phyloP scores from a whole-genome alignment of 2,888 invertebrate species.

The Andrena bicolor region DNA sequence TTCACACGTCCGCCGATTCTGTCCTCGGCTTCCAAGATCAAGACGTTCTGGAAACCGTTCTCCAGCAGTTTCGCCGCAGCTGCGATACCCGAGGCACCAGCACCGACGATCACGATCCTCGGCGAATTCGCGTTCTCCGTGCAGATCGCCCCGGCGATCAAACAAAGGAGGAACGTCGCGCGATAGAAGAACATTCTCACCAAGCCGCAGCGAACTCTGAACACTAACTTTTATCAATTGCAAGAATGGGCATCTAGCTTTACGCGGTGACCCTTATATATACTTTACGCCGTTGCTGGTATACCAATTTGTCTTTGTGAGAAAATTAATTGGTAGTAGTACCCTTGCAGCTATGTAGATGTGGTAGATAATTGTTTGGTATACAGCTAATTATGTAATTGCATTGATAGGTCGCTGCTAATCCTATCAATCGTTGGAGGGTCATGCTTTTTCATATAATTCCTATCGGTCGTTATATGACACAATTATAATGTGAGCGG shows the following conservation, averaged over 20 bases:
- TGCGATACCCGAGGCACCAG: constrained; percentile 87
- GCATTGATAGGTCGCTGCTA: background rate
- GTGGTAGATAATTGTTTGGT: constrained; percentile 15
- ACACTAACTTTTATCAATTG: constrained; percentile 28
- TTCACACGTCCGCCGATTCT: constrained; percentile 85
- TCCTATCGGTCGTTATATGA: background rate
- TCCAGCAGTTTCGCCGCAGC: constrained; percentile 86
- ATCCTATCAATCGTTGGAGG: background rate
- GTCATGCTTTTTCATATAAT: background rate
- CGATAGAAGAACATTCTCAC: constrained; percentile 30
- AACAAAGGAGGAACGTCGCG: constrained; percentile 25
- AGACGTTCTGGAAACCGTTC: constrained; percentile 84
- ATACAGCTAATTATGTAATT: constrained; percentile 13
- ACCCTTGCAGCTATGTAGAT: background rate
- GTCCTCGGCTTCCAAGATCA: constrained; percentile 85
- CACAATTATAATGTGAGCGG: background rate
- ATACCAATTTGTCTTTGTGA: constrained; percentile 16
- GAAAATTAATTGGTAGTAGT: constrained; percentile 21
- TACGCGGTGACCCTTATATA: constrained; percentile 41
- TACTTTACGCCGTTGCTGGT: constrained; percentile 1
- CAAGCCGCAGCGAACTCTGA: constrained; percentile 3
- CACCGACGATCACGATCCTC: constrained; percentile 86
- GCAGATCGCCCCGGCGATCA: background rate
- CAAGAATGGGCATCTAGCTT: constrained; percentile 19
- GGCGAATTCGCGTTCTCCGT: constrained; percentile 38